Evolutionary conservation across 2,113 vertebrate genomes (phyloP).

Genomic region (Hippocampus abdominalis): DNA sequence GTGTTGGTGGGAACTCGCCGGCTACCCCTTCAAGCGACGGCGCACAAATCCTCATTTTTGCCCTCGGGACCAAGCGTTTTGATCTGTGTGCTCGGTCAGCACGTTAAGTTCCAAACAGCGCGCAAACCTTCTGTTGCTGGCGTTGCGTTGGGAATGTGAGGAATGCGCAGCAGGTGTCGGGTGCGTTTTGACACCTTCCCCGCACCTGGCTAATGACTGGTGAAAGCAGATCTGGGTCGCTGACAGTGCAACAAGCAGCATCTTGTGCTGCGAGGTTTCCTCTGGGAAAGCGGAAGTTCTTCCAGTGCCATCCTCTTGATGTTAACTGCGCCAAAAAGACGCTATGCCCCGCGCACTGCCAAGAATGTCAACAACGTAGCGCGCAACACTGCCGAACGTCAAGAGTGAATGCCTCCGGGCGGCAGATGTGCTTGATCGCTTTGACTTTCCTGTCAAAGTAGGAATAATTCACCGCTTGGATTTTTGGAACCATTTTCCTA

Average conservation of each 20-base stretch:
- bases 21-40: background rate
- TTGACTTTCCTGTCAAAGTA: background rate
- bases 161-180: background rate
- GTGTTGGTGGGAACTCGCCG: background rate
- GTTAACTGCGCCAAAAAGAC: background rate
- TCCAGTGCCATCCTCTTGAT: background rate
- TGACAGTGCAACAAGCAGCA: background rate
- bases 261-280: background rate
- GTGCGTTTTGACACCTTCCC: background rate
- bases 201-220: slow-evolving; percentile 2
- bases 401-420: background rate
- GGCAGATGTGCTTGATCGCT: background rate
- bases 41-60: background rate
- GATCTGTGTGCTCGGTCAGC: background rate
- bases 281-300: background rate
- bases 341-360: background rate
- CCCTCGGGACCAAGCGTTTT: background rate
- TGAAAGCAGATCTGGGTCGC: background rate
- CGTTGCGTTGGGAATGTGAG: background rate
- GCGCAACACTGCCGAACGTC: background rate
- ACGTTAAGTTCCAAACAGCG: background rate
- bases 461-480: background rate
- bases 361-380: slow-evolving; percentile 8
- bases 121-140: background rate
- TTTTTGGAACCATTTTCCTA: background rate